Percentiles rank a stretch among this genome's conserved stretches.
These are phyloP conservation scores for Galago senegalensis DNA, from an alignment of 2,797 vertebrate genomes.

Conservation along the genomic window DNA sequence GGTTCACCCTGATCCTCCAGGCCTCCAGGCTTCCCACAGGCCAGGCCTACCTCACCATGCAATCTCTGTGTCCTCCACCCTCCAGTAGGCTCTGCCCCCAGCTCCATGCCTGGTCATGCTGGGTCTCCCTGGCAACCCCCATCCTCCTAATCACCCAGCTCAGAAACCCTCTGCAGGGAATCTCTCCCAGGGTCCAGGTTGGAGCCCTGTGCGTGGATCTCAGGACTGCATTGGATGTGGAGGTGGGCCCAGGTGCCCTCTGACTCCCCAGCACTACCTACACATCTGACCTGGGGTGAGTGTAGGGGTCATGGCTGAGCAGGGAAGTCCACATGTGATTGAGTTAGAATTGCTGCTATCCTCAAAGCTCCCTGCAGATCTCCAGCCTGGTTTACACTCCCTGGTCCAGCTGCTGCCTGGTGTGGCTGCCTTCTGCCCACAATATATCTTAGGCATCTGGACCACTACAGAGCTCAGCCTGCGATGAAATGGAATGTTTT, in stretches of 20 bases:
- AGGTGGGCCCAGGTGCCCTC: not conserved
- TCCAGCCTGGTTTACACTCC: not conserved
- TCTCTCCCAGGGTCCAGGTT: not conserved
- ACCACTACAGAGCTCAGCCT: not conserved
- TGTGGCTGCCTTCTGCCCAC: not conserved
- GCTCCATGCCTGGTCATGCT: not conserved
- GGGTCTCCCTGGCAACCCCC: not conserved
- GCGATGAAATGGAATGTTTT: not conserved
- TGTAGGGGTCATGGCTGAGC: not conserved
- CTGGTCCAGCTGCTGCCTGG: not conserved
- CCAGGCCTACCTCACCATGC: no score
- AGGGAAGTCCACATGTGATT: fast-evolving
- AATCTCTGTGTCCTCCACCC: not conserved
- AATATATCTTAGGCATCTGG: not conserved
- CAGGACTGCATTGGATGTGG: not conserved
- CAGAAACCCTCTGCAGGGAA: no score
- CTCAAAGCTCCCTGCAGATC: not conserved
- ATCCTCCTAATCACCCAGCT: not conserved
- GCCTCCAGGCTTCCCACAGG: not conserved
- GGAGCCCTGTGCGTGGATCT: not conserved
- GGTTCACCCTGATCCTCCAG: not conserved
- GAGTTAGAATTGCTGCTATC: no score
- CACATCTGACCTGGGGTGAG: not conserved
- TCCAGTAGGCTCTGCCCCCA: not conserved
- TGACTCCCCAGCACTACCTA: not conserved